A percentile compares a stretch with the other conserved stretches of the same genome.
These are phyloP conservation scores for Achroia grisella DNA, from an alignment of 1,140 invertebrate species.

Conservation along the genomic window DNA sequence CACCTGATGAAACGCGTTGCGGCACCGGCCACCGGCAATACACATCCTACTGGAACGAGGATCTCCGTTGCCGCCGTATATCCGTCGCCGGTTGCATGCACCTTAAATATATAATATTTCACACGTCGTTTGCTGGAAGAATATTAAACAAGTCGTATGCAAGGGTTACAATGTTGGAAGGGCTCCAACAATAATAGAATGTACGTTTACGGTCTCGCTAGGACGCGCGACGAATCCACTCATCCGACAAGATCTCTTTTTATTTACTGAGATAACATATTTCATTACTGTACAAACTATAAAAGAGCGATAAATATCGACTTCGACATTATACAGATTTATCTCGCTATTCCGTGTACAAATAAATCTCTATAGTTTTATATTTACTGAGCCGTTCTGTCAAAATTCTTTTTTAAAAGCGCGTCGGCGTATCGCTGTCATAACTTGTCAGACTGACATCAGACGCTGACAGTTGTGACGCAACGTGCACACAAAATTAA, in stretches of 20 bases:
- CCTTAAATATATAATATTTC: constrained; percentile 9
- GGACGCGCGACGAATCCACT: constrained; percentile 9
- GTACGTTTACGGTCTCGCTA: constrained; percentile 19
- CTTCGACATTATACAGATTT: constrained; percentile 18
- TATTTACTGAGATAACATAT: constrained; percentile 56
- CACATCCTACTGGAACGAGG: too few relatives aligned
- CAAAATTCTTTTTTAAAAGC: neutral
- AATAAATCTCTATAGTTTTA: too few relatives aligned
- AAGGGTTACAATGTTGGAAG: constrained; percentile 28
- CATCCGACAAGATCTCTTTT: constrained; percentile 25
- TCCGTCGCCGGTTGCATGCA: constrained; percentile 2
- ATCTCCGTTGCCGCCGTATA: neutral
- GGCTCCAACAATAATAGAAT: constrained; percentile 41
- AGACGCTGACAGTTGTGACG: neutral
- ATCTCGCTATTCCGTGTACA: neutral
- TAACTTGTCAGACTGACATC: constrained; percentile 2
- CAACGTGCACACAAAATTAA: neutral
- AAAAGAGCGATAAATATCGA: constrained; percentile 45
- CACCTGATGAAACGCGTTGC: constrained; percentile 37
- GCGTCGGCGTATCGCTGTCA: neutral
- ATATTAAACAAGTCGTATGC: constrained; percentile 1
- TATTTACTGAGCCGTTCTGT: too few relatives aligned
- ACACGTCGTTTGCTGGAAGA: constrained; percentile 6
- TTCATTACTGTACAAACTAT: constrained; percentile 36
- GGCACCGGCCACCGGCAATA: too few relatives aligned